A percentile compares a stretch with the other conserved stretches of the same genome.
Evolutionary conservation across 2,888 invertebrate species (phyloP).

Genomic region (Platycheirus albimanus): DNA sequence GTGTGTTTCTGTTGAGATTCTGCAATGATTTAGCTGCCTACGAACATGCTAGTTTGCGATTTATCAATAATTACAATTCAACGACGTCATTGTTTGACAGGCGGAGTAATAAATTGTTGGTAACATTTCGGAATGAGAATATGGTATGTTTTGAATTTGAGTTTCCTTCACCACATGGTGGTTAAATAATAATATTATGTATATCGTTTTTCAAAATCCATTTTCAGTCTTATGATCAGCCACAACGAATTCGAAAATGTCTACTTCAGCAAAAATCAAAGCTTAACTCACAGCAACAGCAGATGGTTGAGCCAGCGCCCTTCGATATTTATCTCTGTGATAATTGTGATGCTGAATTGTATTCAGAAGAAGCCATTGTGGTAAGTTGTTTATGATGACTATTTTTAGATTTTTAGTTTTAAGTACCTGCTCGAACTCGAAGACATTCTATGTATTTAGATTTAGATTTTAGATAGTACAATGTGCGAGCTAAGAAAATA

Average conservation of each 20-base stretch:
- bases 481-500: not conserved
- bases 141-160: conserved; percentile 82
- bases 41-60: conserved; percentile 86
- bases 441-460: not conserved
- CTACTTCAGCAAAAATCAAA: conserved; percentile 83
- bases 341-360: conserved; percentile 89
- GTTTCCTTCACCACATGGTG: no score
- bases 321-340: conserved; percentile 90
- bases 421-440: not conserved
- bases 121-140: conserved; percentile 90
- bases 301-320: conserved; percentile 84
- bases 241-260: conserved; percentile 82
- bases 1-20: conserved; percentile 87
- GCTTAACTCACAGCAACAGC: conserved; percentile 81
- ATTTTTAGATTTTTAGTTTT: not conserved
- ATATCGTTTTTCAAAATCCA: conserved; percentile 32
- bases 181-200: no score
- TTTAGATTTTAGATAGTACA: not conserved
- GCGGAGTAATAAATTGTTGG: conserved; percentile 86
- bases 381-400: conserved; percentile 78
- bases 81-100: conserved; percentile 89
- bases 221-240: conserved; percentile 81
- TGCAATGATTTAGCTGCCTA: conserved; percentile 88
- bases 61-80: conserved; percentile 88
- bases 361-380: conserved; percentile 84